Evolutionary conservation across 2,797 vertebrate genomes (phyloP).

Genomic region (Danio choprae): DNA sequence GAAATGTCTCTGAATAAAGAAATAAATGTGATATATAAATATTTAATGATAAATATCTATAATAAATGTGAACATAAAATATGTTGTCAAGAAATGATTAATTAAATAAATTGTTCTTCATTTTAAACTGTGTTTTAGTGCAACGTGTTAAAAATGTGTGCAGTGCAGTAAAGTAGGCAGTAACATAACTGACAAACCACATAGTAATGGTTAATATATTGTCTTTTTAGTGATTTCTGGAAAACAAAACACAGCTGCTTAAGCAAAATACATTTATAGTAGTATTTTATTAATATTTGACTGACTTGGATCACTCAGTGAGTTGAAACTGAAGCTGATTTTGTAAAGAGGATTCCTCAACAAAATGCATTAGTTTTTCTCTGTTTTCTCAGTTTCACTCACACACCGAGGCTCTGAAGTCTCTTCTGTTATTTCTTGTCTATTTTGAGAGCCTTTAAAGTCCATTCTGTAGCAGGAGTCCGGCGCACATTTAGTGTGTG

Average conservation of each 20-base stretch:
- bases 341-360: not conserved
- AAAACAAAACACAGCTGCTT: not conserved
- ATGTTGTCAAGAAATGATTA: not conserved
- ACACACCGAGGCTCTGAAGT: not conserved
- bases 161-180: not conserved
- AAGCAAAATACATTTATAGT: not conserved
- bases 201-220: not conserved
- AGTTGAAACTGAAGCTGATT: not conserved
- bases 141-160: not conserved
- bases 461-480: conserved; percentile 60
- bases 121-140: not conserved
- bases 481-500: conserved; percentile 46
- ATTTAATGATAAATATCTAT: no score
- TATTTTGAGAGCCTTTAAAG: conserved; percentile 37
- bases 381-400: not conserved
- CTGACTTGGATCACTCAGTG: not conserved
- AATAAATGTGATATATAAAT: no score
- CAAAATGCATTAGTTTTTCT: not conserved
- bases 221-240: not conserved
- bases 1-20: no score
- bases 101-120: not conserved
- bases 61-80: not conserved
- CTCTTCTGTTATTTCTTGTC: not conserved
- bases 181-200: not conserved
- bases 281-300: not conserved